Evolutionary conservation across 2,113 vertebrate species (phyloP), one percentile per base, ranked within the genome.

Genomic region (Scomber colias): DNA sequence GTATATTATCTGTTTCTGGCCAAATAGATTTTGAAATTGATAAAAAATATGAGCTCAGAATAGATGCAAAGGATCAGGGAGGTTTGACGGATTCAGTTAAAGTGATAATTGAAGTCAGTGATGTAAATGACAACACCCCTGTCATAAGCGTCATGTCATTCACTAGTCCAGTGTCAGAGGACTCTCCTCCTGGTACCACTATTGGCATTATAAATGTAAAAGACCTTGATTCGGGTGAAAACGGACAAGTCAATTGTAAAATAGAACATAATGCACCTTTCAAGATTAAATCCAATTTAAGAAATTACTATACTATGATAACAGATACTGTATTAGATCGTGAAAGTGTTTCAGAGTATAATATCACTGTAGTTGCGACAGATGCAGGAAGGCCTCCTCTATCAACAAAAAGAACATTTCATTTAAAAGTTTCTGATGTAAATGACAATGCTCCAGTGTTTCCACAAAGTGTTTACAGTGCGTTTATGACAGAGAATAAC

Each of bases 61-160:
- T 93, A 0, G 85, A 91, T 0, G 92, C 76, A 0, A 90, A 63
- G 19, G 92, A 93, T 54, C 87, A 91, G 3, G 92, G 91, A 0
- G 90, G 87, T 0, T 73, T 90, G 0, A 89, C 81, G 1, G 89
- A 87, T 11, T n/a, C 87, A 0, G 78, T 90, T 13, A 88, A 87
- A 87, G 77, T 90, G 0, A 55, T 90, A 5, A 82, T 93, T 44
- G 90, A 91, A n/a, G 82, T 92, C 0, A 79, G 0, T 27, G 91
- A 92, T 21, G 82, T 86, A 0, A 92, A 92, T 70, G 91, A 92
- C 66, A 92, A 92, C 49, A 40, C 64, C 1, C 91, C 91, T 2
- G 11, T 27, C 2, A 74, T 92, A 0, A 83, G 1, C 0, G 40
- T 91, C 3, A 87, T 83, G 77, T 90, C 88, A 24, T 86, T 90